Evolutionary conservation across 1,140 invertebrate genomes (phyloP).

Genomic region (Hyles vespertilio): DNA sequence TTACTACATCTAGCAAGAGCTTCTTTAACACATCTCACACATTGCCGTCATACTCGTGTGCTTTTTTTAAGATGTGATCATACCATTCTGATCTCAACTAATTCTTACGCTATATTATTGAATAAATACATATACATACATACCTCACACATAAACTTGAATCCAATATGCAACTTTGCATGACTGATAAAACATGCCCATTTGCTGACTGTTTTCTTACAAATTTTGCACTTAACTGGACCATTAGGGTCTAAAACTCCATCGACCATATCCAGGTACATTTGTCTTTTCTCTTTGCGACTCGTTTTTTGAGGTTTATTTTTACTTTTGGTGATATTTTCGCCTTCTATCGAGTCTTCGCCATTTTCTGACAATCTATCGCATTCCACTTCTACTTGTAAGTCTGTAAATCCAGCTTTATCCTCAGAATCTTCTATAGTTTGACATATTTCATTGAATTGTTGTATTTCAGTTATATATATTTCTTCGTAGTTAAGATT

Average conservation of each 20-base stretch:
- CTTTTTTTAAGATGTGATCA: too few relatives aligned
- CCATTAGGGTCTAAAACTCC: slow-evolving; percentile 13
- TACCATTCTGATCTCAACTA: too few relatives aligned
- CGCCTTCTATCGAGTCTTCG: too few relatives aligned
- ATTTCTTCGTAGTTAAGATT: slow-evolving; percentile 9
- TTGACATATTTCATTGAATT: background rate
- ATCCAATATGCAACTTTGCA: slow-evolving; percentile 21
- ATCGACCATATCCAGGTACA: slow-evolving; percentile 20
- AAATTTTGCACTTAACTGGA: slow-evolving; percentile 23
- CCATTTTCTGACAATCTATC: too few relatives aligned
- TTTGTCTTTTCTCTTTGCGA: slow-evolving; percentile 14
- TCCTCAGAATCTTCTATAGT: too few relatives aligned
- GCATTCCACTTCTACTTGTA: too few relatives aligned
- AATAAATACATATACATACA: slow-evolving; percentile 6
- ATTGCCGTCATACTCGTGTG: too few relatives aligned
- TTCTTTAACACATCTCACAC: too few relatives aligned
- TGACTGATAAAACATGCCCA: slow-evolving; percentile 22
- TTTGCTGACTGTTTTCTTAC: slow-evolving; percentile 17
- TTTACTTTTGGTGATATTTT: background rate
- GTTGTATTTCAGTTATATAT: background rate
- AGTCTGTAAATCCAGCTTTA: too few relatives aligned
- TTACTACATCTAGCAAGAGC: too few relatives aligned
- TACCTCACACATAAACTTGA: slow-evolving; percentile 32
- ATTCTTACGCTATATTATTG: background rate
- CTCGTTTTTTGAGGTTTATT: slow-evolving; percentile 2